Conservation (phyloP, 2,113 vertebrate genomes). For the Pipra filicauda region DNA sequence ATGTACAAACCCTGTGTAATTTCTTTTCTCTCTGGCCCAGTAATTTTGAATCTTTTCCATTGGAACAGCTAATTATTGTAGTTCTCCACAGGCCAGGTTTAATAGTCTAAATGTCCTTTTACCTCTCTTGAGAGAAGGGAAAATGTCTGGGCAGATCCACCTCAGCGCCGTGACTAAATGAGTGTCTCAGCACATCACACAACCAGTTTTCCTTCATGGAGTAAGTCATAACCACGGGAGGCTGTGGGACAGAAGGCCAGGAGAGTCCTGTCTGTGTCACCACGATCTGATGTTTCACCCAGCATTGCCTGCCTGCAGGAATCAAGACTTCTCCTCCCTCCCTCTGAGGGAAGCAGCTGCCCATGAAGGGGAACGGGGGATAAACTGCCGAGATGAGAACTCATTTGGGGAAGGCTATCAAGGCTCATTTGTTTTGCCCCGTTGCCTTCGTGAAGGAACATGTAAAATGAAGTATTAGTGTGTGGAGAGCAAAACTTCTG, state of each 20-base stretch:
- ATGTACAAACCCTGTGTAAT: neutral
- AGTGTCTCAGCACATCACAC: neutral
- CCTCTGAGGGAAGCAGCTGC: neutral
- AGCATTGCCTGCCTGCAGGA: neutral
- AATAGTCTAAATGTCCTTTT: neutral
- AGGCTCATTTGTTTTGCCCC: slow-evolving; percentile 9
- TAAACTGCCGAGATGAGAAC: neutral
- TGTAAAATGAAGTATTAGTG: neutral
- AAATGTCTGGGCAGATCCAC: neutral
- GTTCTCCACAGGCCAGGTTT: neutral
- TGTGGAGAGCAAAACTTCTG: neutral
- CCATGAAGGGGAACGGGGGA: neutral
- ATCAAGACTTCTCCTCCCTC: neutral
- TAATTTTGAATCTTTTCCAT: neutral
- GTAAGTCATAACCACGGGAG: neutral
- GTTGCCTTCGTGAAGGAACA: neutral
- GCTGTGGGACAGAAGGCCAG: neutral
- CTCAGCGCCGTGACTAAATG: neutral
- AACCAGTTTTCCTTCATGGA: neutral
- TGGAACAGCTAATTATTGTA: neutral
- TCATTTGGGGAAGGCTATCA: neutral
- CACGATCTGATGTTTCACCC: neutral
- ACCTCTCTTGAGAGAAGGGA: neutral
- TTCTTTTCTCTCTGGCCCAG: neutral
- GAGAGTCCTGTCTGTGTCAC: neutral